Evolutionary conservation across 1,140 invertebrate genomes (phyloP).

Genomic region (Metopolophium dirhodum): DNA sequence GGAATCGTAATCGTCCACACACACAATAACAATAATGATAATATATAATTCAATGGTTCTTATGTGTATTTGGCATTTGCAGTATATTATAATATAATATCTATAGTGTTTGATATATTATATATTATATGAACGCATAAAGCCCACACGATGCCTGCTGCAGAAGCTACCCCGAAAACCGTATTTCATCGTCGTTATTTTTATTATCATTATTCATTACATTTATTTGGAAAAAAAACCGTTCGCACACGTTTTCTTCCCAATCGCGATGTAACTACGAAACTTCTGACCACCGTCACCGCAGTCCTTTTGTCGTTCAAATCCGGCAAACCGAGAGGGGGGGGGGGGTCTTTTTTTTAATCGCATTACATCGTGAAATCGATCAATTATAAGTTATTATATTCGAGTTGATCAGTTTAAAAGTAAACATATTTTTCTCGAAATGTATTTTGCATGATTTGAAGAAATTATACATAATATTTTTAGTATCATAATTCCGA

Average conservation of each 20-base stretch:
- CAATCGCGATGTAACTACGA: background rate
- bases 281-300: background rate
- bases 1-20: conserved; percentile 15
- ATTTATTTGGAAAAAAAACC: background rate
- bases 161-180: background rate
- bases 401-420: background rate
- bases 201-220: background rate
- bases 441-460: background rate
- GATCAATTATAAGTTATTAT: no score
- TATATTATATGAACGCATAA: background rate
- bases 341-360: background rate
- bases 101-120: background rate
- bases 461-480: background rate
- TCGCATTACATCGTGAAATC: background rate
- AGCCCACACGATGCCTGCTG: background rate
- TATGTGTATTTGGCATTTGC: background rate
- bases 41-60: conserved; percentile 34
- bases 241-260: background rate
- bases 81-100: background rate
- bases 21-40: conserved; percentile 8
- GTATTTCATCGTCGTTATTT: background rate
- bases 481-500: no score
- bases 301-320: background rate
- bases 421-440: background rate
- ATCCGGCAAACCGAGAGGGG: background rate